Base-by-base conservation (phyloP, 2,113 vertebrate genomes). In the Lagopus muta region DNA sequence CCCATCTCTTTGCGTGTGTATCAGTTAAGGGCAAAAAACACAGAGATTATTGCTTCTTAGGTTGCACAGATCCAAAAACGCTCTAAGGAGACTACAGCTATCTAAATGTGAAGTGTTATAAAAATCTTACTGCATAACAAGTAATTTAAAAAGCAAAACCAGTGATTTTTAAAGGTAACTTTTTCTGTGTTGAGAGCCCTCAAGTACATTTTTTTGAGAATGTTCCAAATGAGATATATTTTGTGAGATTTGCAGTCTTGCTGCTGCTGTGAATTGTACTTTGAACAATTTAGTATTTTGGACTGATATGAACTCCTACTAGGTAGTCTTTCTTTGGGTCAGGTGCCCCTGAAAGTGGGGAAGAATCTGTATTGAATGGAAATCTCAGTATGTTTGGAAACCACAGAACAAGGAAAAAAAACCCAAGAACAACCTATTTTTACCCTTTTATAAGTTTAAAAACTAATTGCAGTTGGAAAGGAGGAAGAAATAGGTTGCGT, bases 231-330 rank as follows among this genome's bases (percentile, higher is more conserved):
- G 70, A 90, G 85, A 72, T 94, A 40, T 79, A 86, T 94, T 96
- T 92, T 94, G 65, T 93, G 80, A 89, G 36, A 89, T 57, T 64
- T 94, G 83, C 50, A 91, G 83, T 91, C 92, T 94, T 96, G 89
- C 77, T 96, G 93, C 60, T 90, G 90, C 82, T 95, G 42, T 93
- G 73, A 93, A 92, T 88, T 93, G 69, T 82, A 67, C 93, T 91
- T 95, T 77, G 94, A 97, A 95, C 93, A 86, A 88, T 96, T 81
- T 91, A 86, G 27, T 83, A 71, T 88, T 95, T 93, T 96, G 85
- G 89, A 88, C 85, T 90, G 76, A 88, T 90, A 91, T 0, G 93
- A 90, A 90, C 89, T 95, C 89, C 92, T 91, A 91, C 82, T 88
- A 95, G 85, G 89, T 88, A 91, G 82, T 83, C 79, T 92, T 96